Evolutionary conservation across 2,113 vertebrate genomes (phyloP).

Genomic region (Tyrannus savana): DNA sequence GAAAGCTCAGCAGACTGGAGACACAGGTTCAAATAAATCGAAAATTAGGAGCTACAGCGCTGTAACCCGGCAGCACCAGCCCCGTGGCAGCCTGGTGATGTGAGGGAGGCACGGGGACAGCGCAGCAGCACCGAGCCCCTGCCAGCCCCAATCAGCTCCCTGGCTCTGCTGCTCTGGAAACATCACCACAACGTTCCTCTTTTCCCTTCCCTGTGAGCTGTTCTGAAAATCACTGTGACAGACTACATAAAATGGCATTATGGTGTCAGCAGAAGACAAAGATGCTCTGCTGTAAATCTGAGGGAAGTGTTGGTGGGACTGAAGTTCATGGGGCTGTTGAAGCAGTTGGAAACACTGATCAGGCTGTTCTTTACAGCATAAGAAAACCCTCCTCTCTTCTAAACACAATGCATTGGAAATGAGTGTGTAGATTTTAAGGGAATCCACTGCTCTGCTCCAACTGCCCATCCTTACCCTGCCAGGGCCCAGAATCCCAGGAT

Average conservation of each 20-base stretch:
- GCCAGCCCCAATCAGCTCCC: background rate
- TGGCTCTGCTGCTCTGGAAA: background rate
- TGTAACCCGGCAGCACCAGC: conserved; percentile 84
- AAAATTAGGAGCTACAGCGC: conserved; percentile 85
- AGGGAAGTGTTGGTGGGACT: background rate
- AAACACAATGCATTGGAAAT: rapidly evolving
- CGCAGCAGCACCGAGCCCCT: background rate
- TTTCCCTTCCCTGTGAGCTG: background rate
- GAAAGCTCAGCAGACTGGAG: conserved; percentile 75
- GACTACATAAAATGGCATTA: background rate
- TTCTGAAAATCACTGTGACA: background rate
- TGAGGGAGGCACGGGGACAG: conserved; percentile 64
- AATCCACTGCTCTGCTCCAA: background rate
- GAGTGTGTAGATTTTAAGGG: background rate
- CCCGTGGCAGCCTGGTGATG: conserved; percentile 79
- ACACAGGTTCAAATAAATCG: conserved; percentile 83
- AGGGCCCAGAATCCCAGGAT: rapidly evolving
- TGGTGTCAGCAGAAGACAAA: background rate
- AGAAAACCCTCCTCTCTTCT: background rate
- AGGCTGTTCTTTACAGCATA: background rate
- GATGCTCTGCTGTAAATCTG: background rate
- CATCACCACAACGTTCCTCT: rapidly evolving
- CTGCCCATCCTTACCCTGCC: background rate
- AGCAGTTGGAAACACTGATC: background rate
- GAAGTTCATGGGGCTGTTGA: background rate